Evolutionary conservation across 2,888 invertebrate genomes (phyloP).

Genomic region (Thyatira batis): DNA sequence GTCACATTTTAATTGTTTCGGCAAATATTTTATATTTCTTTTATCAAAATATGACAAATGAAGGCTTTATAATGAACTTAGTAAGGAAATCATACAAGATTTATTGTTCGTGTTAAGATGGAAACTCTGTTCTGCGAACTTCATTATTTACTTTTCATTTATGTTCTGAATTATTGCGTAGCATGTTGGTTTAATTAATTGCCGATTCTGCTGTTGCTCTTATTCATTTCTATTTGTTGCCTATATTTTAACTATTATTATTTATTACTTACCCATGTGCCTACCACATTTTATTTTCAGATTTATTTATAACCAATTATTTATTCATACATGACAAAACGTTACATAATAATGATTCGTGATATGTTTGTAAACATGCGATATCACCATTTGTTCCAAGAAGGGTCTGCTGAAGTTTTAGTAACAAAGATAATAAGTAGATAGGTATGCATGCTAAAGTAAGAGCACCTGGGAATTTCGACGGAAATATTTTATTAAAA

Average conservation of each 20-base stretch:
- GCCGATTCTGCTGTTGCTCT: neutral
- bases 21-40: too few species aligned
- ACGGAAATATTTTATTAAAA: too few species aligned
- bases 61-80: neutral
- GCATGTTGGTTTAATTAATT: conserved; percentile 2
- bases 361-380: neutral
- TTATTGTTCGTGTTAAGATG: neutral
- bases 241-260: neutral
- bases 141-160: conserved; percentile 2
- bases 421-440: too few species aligned
- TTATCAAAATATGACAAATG: too few species aligned
- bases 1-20: too few species aligned
- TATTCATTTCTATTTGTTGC: neutral
- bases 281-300: neutral
- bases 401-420: neutral
- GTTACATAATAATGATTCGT: neutral
- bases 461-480: too few species aligned
- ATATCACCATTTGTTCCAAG: neutral
- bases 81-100: neutral
- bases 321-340: neutral
- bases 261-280: too few species aligned
- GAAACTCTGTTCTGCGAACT: neutral
- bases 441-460: too few species aligned
- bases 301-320: neutral
- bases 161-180: neutral